A percentile compares a stretch with the other conserved stretches of the same genome.
Evolutionary conservation across 2,113 vertebrate species (phyloP).

Genomic region (Passer domesticus): DNA sequence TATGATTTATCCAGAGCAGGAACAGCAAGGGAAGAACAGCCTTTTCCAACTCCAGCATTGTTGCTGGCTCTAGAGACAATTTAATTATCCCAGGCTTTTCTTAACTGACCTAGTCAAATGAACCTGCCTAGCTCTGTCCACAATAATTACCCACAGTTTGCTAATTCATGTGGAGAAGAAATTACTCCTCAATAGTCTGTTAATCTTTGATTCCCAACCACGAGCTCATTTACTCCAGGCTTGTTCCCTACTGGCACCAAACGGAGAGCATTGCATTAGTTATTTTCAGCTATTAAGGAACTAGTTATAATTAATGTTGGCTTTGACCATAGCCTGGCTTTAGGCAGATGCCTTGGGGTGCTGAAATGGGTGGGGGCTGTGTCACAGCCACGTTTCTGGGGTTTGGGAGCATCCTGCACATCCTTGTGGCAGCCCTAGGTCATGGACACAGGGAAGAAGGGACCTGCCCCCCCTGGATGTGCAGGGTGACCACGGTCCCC

Average conservation of each 20-base stretch:
- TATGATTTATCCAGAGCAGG: neutral
- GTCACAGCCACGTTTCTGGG: neutral
- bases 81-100: conserved; percentile 52
- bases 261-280: neutral
- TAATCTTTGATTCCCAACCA: conserved; percentile 60
- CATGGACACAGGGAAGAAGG: fast-evolving
- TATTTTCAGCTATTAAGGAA: conserved; percentile 27
- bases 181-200: conserved; percentile 58
- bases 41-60: neutral
- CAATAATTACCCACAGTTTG: conserved; percentile 55
- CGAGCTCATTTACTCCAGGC: conserved; percentile 52
- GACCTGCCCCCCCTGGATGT: neutral
- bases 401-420: neutral
- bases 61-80: conserved; percentile 35
- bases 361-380: neutral
- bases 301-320: conserved; percentile 25
- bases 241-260: conserved; percentile 46
- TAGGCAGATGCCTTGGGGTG: neutral
- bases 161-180: conserved; percentile 61
- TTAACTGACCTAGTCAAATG: conserved; percentile 56
- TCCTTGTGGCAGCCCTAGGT: neutral
- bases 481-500: fast-evolving
- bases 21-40: neutral
- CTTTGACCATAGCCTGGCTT: neutral
- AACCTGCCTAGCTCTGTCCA: conserved; percentile 55